Evolutionary conservation across 2,113 vertebrate genomes (phyloP), one percentile per base, ranked within the genome.

Genomic region (Ceyx melanurus): DNA sequence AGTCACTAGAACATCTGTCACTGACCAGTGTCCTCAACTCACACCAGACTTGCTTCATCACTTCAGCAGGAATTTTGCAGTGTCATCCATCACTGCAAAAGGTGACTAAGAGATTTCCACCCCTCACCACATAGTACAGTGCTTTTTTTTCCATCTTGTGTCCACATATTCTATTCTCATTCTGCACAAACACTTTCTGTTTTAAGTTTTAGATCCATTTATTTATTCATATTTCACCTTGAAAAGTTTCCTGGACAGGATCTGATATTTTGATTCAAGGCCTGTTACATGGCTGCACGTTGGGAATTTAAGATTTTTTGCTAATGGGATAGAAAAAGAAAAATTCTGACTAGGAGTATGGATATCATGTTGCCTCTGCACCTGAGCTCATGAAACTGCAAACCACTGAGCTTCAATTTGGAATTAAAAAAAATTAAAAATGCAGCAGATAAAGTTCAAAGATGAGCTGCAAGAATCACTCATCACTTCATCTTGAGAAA

Each of bases 101-200:
- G 21, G 7, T 43, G 67, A 54, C 33, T 26, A 54, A 42, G n/a
- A 76, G 29, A 65, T 11, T 65, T 84, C 7, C 11, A 58, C 4
- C 3, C 10, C 33, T 0, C 50, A 16, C n/a, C 7, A 11, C 21
- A 37, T 0, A 33, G 12, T 11, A 61, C 17, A 74, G 48, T 13
- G 6, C 10, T 50, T 80, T 72, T 62, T 37, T 70, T 65, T 77
- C 53, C 29, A 53, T 21, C 45, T 33, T 62, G 19, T 2, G 2
- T 16, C 42, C 35, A 57, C 9, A 65, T 18, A 29, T 7, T 68
- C 18, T 45, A 65, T 22, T 61, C 14, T 48, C 11, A 57, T 42
- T 77, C 64, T 68, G 15, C 8, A 62, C 22, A 90, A 88, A 88
- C 15, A 40, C 15, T 42, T 64, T 45, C 10, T 48, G n/a, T 70